Evolutionary conservation across 2,797 vertebrate genomes (phyloP), one percentile per base, ranked within the genome.

Genomic region (Pipistrellus pygmaeus): DNA sequence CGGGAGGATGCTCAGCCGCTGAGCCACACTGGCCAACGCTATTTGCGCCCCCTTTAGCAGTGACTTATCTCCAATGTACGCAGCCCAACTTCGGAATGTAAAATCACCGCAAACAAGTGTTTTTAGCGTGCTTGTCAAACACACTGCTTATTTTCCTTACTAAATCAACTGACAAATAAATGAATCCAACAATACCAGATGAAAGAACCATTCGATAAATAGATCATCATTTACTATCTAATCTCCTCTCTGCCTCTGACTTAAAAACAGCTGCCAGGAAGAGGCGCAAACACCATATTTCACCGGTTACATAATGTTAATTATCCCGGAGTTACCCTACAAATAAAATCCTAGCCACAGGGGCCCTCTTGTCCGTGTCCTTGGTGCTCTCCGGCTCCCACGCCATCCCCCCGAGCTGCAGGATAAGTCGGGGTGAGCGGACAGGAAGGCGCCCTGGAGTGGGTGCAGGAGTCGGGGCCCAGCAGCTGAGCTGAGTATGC

Each of bases 241-340:
- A 96, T 96, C 88, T 96, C 88, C 66, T 85, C 85, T 83, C 84
- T 92, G 64, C 48, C 94, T 71, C 44, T 3, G 68, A 88, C 68
- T 81, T 77, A 71, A 55, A 82, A 90, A 80, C 85, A 73, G 57
- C 94, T 94, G 73, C 60, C 87, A 91, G 94, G 60, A 83, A 76
- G 86, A 89, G 93, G 91, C 10, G 35, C 35, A 66, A 57, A 82
- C n/a, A 57, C 60, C 23, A 2, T 83, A 53, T 86, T 85, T 95
- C 91, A 96, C 84, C 85, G 78, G 77, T 94, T 95, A 96, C 89
- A 76, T 93, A 90, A 93, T 73, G 73, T 96, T 96, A 93, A 97
- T 96, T 94, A 95, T 51, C 89, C 92, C 46, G 41, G 85, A 93
- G 95, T 96, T 72, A 53, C 88, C 68, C 72, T 18, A 85, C 81